These are phyloP conservation scores for Chydorus sphaericus DNA, from an alignment of 2,888 invertebrate species.

Conservation along the genomic window DNA sequence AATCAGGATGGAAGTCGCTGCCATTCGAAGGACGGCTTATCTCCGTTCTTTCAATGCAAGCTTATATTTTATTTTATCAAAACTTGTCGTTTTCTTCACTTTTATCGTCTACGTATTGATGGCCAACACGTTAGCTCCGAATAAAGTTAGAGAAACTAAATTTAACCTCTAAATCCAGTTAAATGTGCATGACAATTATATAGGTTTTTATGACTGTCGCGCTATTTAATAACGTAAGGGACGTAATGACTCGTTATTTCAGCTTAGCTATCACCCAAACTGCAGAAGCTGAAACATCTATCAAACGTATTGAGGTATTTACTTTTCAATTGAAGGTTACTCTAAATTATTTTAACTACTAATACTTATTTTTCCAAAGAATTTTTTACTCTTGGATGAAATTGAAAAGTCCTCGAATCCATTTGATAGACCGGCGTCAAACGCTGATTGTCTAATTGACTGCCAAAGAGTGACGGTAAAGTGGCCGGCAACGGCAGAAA, in stretches of 20 bases:
- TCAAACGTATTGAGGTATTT: slow-evolving; percentile 41
- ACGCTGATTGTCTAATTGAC: background rate
- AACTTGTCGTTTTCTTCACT: slow-evolving; percentile 31
- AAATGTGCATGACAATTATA: slow-evolving; percentile 15
- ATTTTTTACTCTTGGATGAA: slow-evolving; percentile 12
- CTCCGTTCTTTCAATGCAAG: slow-evolving; percentile 28
- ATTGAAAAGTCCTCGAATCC: background rate
- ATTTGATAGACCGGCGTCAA: background rate
- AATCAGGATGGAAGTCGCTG: slow-evolving; percentile 30
- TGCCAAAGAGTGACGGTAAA: slow-evolving; percentile 10
- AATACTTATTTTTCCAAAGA: too few species aligned
- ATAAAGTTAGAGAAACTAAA: slow-evolving; percentile 20
- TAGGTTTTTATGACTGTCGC: slow-evolving; percentile 73
- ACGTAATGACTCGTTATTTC: slow-evolving; percentile 53
- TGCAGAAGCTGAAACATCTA: slow-evolving; percentile 62
- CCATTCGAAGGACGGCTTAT: slow-evolving; percentile 23
- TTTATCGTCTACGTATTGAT: slow-evolving; percentile 27
- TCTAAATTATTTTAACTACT: too few species aligned
- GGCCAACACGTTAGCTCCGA: slow-evolving; percentile 28
- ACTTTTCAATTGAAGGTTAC: background rate
- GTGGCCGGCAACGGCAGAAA: slow-evolving; percentile 5
- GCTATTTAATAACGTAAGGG: slow-evolving; percentile 63
- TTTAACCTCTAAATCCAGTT: background rate
- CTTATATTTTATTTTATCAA: slow-evolving; percentile 31
- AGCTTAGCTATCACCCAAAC: slow-evolving; percentile 68